Percentiles rank a stretch among this genome's conserved stretches.
These are phyloP conservation scores for Leptarthrus brevirostris DNA, from an alignment of 2,888 invertebrate species.

Conservation along the genomic window DNA sequence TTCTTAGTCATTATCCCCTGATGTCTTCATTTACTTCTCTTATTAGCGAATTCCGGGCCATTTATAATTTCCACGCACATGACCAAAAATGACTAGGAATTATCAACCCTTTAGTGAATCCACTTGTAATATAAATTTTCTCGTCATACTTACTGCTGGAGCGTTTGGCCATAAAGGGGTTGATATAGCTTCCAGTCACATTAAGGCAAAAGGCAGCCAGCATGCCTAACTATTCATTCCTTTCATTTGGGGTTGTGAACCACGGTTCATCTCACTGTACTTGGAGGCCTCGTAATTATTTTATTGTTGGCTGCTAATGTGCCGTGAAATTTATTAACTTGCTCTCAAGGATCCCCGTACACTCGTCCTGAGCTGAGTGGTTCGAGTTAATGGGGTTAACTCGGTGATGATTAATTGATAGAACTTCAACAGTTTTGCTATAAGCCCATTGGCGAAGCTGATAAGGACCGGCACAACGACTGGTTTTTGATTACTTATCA, in stretches of 20 bases:
- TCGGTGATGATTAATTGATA: constrained; percentile 40
- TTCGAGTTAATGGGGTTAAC: constrained; percentile 24
- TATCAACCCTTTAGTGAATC: constrained; percentile 34
- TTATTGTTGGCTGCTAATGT: constrained; percentile 60
- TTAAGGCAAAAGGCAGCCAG: neutral
- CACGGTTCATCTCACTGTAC: constrained; percentile 23
- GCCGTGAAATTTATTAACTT: constrained; percentile 59
- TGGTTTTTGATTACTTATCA: constrained; percentile 43
- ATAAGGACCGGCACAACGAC: constrained; percentile 6
- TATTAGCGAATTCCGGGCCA: neutral
- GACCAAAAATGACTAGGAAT: constrained; percentile 35
- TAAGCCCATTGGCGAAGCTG: constrained; percentile 1
- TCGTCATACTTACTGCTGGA: constrained; percentile 30
- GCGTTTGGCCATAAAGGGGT: constrained; percentile 30
- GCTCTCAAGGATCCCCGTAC: constrained; percentile 29
- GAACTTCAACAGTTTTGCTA: neutral
- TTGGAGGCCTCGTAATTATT: constrained; percentile 58
- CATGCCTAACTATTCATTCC: constrained; percentile 22
- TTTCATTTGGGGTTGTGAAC: neutral
- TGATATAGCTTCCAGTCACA: constrained; percentile 1
- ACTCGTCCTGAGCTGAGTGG: constrained; percentile 38
- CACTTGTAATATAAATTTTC: constrained; percentile 35
- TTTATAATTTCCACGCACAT: constrained; percentile 12
- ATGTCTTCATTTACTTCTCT: constrained; percentile 22
- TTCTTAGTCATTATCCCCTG: neutral